Evolutionary conservation across 2,797 vertebrate species (phyloP).

Genomic region (Todus mexicanus): DNA sequence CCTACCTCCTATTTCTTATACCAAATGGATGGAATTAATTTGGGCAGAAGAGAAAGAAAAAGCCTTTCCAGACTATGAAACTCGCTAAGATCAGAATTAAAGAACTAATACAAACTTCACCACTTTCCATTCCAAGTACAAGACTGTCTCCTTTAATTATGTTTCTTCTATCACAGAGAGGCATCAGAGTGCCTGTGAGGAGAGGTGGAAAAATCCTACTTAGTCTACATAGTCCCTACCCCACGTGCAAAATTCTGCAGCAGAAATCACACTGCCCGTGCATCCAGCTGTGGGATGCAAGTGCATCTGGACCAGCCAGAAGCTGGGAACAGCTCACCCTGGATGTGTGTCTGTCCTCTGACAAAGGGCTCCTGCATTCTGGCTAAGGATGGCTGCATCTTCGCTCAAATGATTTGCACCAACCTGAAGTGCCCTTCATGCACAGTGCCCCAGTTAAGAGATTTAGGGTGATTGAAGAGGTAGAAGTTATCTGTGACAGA

Average conservation of each 20-base stretch:
- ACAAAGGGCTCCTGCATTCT: not conserved
- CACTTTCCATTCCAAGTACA: not conserved
- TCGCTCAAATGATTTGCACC: not conserved
- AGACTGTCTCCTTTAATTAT: not conserved
- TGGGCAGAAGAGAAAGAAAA: conserved; percentile 3
- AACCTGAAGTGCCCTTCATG: not conserved
- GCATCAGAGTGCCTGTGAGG: not conserved
- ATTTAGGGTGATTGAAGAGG: not conserved
- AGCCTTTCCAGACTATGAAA: not conserved
- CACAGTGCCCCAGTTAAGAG: not conserved
- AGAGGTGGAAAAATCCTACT: not conserved
- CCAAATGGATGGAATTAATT: not conserved
- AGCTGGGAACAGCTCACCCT: not conserved
- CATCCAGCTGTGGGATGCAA: not conserved
- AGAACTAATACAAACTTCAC: not conserved
- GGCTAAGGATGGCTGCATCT: not conserved
- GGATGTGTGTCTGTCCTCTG: fast-evolving
- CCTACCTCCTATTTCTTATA: not conserved
- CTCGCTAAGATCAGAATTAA: not conserved
- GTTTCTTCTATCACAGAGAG: not conserved
- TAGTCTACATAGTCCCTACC: not conserved
- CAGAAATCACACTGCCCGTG: not conserved
- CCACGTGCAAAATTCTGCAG: not conserved
- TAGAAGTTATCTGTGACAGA: not conserved
- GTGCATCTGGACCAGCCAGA: not conserved